A percentile compares a stretch with the other conserved stretches of the same genome.
phyloP scores from a whole-genome alignment of 2,888 invertebrate species.

The Arctia plantaginis region DNA sequence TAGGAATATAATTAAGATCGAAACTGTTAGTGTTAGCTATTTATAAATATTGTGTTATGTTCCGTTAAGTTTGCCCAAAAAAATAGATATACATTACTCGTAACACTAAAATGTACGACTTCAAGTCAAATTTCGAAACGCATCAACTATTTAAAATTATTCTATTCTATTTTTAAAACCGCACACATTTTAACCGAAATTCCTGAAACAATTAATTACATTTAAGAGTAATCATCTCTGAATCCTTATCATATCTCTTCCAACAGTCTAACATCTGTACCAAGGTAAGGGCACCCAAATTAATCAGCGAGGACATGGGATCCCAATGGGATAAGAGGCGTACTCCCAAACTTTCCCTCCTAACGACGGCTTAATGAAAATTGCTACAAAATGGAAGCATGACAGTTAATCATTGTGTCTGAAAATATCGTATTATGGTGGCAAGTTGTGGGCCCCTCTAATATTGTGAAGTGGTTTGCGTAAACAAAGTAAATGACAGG shows the following conservation, averaged over 20 bases:
- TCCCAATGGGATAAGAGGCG: constrained; percentile 63
- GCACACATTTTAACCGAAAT: background rate
- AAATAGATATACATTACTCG: no score
- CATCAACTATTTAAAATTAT: background rate
- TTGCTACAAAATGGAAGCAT: constrained; percentile 55
- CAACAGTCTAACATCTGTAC: constrained; percentile 18
- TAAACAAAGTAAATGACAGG: constrained; percentile 12
- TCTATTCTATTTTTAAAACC: background rate
- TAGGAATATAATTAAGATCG: no score
- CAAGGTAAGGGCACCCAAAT: constrained; percentile 62
- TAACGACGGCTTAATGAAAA: constrained; percentile 79
- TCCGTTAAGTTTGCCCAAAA: no score
- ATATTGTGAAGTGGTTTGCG: constrained; percentile 12
- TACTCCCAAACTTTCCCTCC: constrained; percentile 67
- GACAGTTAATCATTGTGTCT: constrained; percentile 42
- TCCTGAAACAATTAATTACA: constrained; percentile 8
- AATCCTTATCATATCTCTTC: constrained; percentile 25
- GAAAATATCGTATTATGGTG: constrained; percentile 38
- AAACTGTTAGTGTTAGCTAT: no score
- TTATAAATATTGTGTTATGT: no score
- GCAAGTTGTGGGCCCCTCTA: background rate
- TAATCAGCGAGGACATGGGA: constrained; percentile 73
- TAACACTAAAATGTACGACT: background rate
- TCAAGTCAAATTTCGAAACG: background rate
- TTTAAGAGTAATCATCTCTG: constrained; percentile 11